These are phyloP conservation scores for Bombus pascuorum DNA, from an alignment of 1,140 invertebrate genomes.

Conservation along the genomic window DNA sequence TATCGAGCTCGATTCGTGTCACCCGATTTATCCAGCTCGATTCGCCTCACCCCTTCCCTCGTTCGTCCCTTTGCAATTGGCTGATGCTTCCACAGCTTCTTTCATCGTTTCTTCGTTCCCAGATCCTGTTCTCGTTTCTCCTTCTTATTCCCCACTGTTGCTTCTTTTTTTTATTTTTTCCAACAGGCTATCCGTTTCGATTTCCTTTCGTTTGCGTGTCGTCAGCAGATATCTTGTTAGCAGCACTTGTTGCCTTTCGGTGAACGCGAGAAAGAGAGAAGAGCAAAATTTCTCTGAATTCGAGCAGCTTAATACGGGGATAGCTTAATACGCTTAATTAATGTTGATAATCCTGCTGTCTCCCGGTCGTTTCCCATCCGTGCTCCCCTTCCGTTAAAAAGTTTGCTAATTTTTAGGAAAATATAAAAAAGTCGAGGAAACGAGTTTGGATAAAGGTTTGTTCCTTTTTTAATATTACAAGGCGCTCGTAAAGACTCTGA, in stretches of 20 bases:
- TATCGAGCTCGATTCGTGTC: constrained; percentile 26
- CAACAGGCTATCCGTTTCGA: not conserved
- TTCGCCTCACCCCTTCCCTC: not conserved
- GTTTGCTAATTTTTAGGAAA: no score
- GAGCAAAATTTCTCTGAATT: not conserved
- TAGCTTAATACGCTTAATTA: not conserved
- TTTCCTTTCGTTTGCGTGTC: constrained; percentile 2
- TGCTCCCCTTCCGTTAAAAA: no score
- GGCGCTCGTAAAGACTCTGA: no score
- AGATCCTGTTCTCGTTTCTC: not conserved
- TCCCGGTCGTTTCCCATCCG: no score
- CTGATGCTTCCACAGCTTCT: no score
- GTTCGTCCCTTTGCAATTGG: not conserved
- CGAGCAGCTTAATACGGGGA: not conserved
- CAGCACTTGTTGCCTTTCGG: constrained; percentile 33
- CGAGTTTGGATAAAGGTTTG: no score
- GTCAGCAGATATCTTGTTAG: constrained; percentile 8
- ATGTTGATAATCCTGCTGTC: no score
- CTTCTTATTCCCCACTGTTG: not conserved
- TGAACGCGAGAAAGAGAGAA: not conserved
- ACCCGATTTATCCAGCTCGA: constrained; percentile 38
- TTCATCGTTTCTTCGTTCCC: not conserved
- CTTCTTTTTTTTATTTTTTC: not conserved
- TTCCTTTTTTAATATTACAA: no score
- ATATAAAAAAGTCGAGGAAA: no score